A percentile compares a stretch with the other conserved stretches of the same genome.
phyloP scores from a whole-genome alignment of 2,888 invertebrate species.

The Pheosia gnoma region DNA sequence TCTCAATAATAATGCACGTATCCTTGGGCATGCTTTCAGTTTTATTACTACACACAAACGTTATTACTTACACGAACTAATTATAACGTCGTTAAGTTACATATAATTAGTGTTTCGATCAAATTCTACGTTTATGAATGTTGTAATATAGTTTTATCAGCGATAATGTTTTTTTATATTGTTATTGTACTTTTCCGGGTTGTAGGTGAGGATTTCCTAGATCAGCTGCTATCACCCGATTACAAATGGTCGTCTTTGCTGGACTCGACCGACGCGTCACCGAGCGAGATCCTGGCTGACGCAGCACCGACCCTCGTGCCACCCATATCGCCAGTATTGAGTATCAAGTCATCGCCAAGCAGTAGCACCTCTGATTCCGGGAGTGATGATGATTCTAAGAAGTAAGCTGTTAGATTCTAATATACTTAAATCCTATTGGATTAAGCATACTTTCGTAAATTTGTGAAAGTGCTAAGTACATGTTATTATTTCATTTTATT shows the following conservation, averaged over 20 bases:
- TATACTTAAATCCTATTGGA: not conserved
- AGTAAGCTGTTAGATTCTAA: constrained; percentile 49
- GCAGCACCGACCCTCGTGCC: constrained; percentile 69
- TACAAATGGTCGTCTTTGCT: constrained; percentile 75
- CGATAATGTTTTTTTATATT: constrained; percentile 1
- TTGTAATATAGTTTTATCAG: constrained; percentile 5
- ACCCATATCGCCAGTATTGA: constrained; percentile 68
- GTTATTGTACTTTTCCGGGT: constrained; percentile 13
- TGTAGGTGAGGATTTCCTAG: constrained; percentile 74
- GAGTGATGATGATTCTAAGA: constrained; percentile 79
- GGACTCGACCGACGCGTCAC: constrained; percentile 75
- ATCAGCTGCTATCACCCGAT: constrained; percentile 69
- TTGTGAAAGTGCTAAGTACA: too few relatives aligned
- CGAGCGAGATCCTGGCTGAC: constrained; percentile 79
- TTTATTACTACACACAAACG: constrained; percentile 19
- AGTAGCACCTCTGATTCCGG: constrained; percentile 76
- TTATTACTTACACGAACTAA: not conserved
- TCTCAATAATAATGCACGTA: constrained; percentile 42
- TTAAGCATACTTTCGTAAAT: too few relatives aligned
- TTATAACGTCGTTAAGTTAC: too few relatives aligned
- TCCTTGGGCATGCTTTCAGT: constrained; percentile 61
- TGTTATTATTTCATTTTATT: too few relatives aligned
- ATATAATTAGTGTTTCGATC: too few relatives aligned
- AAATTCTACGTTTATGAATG: not conserved
- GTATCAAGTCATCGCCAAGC: constrained; percentile 68